A percentile compares a stretch with the other conserved stretches of the same genome.
phyloP scores from a whole-genome alignment of 1,140 invertebrate species.

The Papilio xuthus region DNA sequence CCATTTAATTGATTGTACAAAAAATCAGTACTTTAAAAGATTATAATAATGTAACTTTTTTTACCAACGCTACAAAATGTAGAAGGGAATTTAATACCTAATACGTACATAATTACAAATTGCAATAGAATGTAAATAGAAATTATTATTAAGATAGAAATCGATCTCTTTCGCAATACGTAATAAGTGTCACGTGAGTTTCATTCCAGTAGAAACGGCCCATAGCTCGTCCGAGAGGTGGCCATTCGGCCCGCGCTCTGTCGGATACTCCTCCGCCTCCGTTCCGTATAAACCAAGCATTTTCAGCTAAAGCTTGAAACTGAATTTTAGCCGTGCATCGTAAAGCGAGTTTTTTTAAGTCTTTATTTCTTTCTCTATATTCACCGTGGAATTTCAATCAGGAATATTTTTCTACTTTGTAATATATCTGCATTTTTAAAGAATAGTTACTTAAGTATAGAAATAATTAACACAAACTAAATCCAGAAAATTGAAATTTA shows the following conservation, averaged over 20 bases:
- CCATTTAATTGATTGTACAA: not conserved
- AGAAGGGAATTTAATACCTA: not conserved
- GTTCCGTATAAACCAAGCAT: slow-evolving; percentile 73
- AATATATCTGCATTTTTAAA: not conserved
- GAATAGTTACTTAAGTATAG: no score
- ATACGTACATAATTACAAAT: not conserved
- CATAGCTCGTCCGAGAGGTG: slow-evolving; percentile 68
- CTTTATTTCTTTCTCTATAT: slow-evolving; percentile 60
- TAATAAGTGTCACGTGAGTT: slow-evolving; percentile 54
- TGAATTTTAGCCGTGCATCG: slow-evolving; percentile 70
- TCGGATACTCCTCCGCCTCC: slow-evolving; percentile 66
- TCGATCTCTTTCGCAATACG: slow-evolving; percentile 51
- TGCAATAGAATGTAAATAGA: not conserved
- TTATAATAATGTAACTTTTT: not conserved
- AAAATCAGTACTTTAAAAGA: not conserved
- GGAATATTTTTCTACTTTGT: slow-evolving; percentile 63
- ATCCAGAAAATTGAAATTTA: not conserved
- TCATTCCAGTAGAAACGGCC: slow-evolving; percentile 68
- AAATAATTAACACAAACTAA: no score
- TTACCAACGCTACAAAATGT: not conserved
- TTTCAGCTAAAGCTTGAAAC: slow-evolving; percentile 64
- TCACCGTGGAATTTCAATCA: slow-evolving; percentile 66
- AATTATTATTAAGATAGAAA: slow-evolving; percentile 19
- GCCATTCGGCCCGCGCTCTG: slow-evolving; percentile 66
- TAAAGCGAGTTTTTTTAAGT: slow-evolving; percentile 69